Conservation (phyloP, 2,888 invertebrate species). For the Dolomedes plantarius region DNA sequence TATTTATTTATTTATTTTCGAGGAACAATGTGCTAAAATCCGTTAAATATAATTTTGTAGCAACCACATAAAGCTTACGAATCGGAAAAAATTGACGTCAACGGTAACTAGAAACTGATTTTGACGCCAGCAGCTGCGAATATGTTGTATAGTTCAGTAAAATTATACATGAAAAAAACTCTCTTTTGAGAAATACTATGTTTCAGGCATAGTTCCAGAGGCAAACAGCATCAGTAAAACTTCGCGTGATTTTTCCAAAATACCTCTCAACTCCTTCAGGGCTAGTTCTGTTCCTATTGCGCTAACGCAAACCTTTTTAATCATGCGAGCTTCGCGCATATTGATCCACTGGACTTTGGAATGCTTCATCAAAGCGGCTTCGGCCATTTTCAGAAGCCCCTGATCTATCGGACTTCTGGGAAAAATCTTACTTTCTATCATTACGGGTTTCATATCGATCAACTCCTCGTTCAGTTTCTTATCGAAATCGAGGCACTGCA, state of each 20-base stretch:
- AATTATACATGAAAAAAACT: no score
- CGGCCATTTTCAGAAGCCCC: not conserved
- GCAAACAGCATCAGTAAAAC: conserved; percentile 23
- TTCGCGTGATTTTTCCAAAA: conserved; percentile 39
- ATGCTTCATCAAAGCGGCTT: conserved; percentile 15
- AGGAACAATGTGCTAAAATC: no score
- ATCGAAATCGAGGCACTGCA: conserved; percentile 31
- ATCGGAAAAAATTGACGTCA: no score
- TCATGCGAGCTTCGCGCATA: conserved; percentile 37
- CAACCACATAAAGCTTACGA: no score
- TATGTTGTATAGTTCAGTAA: no score
- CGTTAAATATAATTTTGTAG: no score
- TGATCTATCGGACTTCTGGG: not conserved
- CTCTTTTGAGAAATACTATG: no score
- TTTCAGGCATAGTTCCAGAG: conserved; percentile 4
- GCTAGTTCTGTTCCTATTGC: conserved; percentile 32
- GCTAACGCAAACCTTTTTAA: conserved; percentile 34
- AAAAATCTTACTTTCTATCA: conserved; percentile 46
- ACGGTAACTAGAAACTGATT: no score
- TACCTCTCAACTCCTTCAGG: conserved; percentile 29
- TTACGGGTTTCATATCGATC: conserved; percentile 43
- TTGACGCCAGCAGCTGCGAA: no score
- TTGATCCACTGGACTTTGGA: conserved; percentile 19
- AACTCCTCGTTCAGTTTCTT: not conserved
- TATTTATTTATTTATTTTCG: no score